These are phyloP conservation scores for Eulemur rufifrons DNA, from an alignment of 2,113 vertebrate genomes.

Conservation along the genomic window DNA sequence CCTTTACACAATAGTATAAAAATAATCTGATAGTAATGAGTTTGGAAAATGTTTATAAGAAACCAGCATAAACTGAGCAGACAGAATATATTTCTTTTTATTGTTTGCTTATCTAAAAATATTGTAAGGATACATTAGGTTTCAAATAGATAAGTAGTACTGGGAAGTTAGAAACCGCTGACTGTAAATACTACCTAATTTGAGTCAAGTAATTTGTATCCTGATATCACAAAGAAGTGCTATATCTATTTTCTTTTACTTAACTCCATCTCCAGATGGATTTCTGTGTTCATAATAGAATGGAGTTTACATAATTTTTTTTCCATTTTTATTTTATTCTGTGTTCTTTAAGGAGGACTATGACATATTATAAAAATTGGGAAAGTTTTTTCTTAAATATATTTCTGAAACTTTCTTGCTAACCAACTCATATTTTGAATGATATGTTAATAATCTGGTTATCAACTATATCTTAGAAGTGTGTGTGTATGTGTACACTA, in stretches of 20 bases:
- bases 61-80: slow-evolving; percentile 10
- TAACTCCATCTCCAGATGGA: not conserved
- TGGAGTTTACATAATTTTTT: not conserved
- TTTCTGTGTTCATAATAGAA: not conserved
- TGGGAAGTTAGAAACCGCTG: not conserved
- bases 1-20: not conserved
- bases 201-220: slow-evolving; percentile 2
- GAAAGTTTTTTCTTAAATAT: not conserved
- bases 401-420: slow-evolving; percentile 12
- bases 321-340: not conserved
- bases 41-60: slow-evolving; percentile 34
- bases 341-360: not conserved
- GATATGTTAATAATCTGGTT: not conserved
- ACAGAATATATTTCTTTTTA: not conserved
- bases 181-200: not conserved
- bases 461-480: not conserved
- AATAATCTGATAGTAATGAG: not conserved
- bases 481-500: not conserved
- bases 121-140: not conserved
- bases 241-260: not conserved
- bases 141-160: not conserved
- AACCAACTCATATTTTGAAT: not conserved
- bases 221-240: not conserved
- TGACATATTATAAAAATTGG: not conserved
- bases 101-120: not conserved